Conservation (phyloP, 2,797 vertebrate genomes). For the Rousettus madagascariensis region DNA sequence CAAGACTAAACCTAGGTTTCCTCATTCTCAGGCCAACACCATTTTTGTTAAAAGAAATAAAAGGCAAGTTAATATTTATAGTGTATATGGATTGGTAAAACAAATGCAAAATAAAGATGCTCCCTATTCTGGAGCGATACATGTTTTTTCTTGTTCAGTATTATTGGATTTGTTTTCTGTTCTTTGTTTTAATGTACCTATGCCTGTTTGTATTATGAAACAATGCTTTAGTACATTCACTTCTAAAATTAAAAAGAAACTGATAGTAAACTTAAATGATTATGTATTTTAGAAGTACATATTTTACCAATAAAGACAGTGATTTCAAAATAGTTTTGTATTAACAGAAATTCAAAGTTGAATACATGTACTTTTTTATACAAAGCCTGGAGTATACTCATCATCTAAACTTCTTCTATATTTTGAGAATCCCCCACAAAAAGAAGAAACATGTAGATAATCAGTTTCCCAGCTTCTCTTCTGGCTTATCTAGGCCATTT, state of each 20-base stretch:
- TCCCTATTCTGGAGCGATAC: not conserved
- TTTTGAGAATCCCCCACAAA: not conserved
- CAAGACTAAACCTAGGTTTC: not conserved
- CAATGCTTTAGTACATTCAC: not conserved
- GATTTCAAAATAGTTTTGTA: not conserved
- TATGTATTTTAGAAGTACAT: not conserved
- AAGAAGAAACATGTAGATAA: not conserved
- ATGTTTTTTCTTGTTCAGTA: not conserved
- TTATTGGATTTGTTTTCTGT: not conserved
- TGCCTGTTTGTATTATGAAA: not conserved
- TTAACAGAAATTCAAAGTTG: not conserved
- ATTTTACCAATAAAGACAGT: not conserved
- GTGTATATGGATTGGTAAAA: not conserved
- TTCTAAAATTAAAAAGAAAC: not conserved
- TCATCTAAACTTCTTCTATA: not conserved
- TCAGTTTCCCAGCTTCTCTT: not conserved
- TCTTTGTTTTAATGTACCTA: not conserved
- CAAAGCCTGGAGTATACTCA: not conserved
- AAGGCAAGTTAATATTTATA: not conserved
- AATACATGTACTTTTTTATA: not conserved
- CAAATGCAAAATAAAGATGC: not conserved
- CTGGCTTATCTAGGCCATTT: not conserved
- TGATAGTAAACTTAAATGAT: not conserved
- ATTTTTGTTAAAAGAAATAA: not conserved
- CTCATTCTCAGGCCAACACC: not conserved